phyloP scores from a whole-genome alignment of 2,888 invertebrate species.

The Ormyrus pomaceus region DNA sequence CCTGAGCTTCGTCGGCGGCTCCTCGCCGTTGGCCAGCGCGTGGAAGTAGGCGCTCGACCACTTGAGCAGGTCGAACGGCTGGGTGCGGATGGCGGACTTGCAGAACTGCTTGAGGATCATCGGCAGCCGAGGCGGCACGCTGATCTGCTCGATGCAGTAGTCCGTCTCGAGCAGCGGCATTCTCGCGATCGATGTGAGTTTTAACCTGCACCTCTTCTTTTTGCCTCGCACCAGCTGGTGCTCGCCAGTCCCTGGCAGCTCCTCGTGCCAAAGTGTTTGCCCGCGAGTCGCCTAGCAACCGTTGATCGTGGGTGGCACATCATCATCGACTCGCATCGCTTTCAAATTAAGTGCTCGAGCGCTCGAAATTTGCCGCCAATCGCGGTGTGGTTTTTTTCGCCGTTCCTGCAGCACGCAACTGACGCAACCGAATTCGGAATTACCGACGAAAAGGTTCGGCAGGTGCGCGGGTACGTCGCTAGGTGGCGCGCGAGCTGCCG shows the following conservation, averaged over 20 bases:
- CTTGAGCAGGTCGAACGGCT: slow-evolving; percentile 88
- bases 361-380: too few relatives aligned
- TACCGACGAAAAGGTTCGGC: background rate
- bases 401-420: background rate
- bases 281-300: slow-evolving; percentile 14
- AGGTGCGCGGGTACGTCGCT: background rate
- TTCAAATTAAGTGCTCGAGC: too few relatives aligned
- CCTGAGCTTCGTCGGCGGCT: slow-evolving; percentile 88
- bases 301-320: too few relatives aligned
- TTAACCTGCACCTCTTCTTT: background rate
- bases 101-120: slow-evolving; percentile 91
- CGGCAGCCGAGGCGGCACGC: slow-evolving; percentile 89
- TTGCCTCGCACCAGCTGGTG: background rate
- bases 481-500: background rate
- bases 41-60: slow-evolving; percentile 92
- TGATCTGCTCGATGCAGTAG: slow-evolving; percentile 79
- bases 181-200: background rate
- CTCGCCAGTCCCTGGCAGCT: background rate
- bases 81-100: slow-evolving; percentile 93
- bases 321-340: too few relatives aligned
- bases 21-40: slow-evolving; percentile 85
- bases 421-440: background rate
- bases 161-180: slow-evolving; percentile 50
- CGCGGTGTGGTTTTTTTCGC: background rate
- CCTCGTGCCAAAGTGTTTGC: background rate